Evolutionary conservation across 2,113 vertebrate genomes (phyloP).

Genomic region (Ondatra zibethicus): DNA sequence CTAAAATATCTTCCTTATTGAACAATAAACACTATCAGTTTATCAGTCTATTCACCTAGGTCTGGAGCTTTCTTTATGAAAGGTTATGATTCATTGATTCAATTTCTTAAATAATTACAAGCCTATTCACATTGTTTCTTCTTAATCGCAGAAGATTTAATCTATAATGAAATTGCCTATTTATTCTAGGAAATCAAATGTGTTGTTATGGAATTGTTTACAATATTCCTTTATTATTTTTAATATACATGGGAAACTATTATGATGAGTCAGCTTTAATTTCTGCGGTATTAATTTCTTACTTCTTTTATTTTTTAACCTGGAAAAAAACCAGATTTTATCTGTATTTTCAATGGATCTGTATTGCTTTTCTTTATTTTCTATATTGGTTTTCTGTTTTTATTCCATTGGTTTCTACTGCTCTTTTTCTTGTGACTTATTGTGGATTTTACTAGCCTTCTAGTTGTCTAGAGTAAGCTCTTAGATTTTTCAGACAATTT

Average conservation of each 20-base stretch:
- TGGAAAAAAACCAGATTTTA: neutral
- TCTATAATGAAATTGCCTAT: neutral
- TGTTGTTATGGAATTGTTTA: neutral
- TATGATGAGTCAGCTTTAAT: neutral
- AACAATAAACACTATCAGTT: neutral
- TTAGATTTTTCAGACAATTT: neutral
- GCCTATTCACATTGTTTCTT: neutral
- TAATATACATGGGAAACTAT: neutral
- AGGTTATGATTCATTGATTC: neutral
- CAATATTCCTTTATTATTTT: neutral
- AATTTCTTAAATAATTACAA: neutral
- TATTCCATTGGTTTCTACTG: neutral
- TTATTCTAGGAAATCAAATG: neutral
- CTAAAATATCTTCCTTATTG: neutral
- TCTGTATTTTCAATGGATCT: neutral
- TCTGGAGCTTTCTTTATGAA: neutral
- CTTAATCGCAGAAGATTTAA: neutral
- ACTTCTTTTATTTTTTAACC: neutral
- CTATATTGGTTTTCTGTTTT: neutral
- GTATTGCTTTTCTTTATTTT: neutral
- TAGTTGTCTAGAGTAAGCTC: neutral
- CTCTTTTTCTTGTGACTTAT: neutral
- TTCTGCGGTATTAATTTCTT: neutral
- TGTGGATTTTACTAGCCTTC: neutral
- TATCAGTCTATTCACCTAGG: neutral